phyloP scores from a whole-genome alignment of 2,113 vertebrate genomes.

The Leptocoma aspasia region DNA sequence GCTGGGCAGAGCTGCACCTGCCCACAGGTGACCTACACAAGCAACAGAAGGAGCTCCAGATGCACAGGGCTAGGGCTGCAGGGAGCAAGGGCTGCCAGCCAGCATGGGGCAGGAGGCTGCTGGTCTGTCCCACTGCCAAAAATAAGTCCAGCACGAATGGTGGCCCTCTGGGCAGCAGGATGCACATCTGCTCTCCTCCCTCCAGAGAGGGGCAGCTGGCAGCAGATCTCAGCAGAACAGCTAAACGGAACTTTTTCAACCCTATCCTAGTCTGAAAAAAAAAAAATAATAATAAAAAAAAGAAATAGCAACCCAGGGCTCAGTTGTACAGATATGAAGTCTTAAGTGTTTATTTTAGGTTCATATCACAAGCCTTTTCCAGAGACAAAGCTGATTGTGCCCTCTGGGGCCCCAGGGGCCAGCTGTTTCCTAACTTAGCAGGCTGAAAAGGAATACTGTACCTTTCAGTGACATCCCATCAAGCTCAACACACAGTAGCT shows the following conservation, averaged over 20 bases:
- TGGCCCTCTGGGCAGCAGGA: not conserved
- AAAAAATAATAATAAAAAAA: not conserved
- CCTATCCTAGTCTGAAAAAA: not conserved
- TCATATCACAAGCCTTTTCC: slow-evolving; percentile 67
- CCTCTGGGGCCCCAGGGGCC: not conserved
- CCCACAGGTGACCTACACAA: not conserved
- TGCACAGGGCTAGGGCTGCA: not conserved
- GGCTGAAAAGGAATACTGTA: slow-evolving; percentile 60
- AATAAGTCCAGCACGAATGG: not conserved
- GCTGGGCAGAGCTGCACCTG: not conserved
- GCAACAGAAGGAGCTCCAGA: not conserved
- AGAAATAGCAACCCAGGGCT: slow-evolving; percentile 68
- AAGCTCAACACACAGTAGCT: slow-evolving; percentile 65
- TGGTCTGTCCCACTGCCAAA: not conserved
- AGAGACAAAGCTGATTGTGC: slow-evolving; percentile 58
- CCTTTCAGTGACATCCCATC: slow-evolving; percentile 59
- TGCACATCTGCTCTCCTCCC: not conserved
- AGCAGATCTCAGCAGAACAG: slow-evolving; percentile 2
- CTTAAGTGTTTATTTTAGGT: slow-evolving; percentile 75
- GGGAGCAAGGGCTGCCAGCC: not conserved
- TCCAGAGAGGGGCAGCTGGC: not conserved
- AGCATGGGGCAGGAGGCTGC: not conserved
- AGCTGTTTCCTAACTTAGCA: not conserved
- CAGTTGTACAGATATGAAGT: slow-evolving; percentile 56
- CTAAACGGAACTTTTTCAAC: not conserved